Base-by-base conservation (phyloP, 2,888 invertebrate species). In the Saturnia japonica region DNA sequence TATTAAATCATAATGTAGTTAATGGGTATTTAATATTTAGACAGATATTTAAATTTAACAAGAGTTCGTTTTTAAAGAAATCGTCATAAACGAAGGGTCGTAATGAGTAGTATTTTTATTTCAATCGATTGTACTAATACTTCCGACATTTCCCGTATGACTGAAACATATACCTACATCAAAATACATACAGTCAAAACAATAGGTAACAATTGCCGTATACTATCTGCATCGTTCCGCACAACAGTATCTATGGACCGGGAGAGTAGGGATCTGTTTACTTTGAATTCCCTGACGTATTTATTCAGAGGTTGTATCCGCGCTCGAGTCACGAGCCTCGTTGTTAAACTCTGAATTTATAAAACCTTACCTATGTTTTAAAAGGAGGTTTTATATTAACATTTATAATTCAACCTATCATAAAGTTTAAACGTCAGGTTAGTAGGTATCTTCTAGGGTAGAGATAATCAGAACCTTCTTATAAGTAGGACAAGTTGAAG, bases 201-300 rank as follows among this genome's bases (percentile, higher is more conserved):
- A 64, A 64, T 34, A 40, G 62, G 62, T 64, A 40, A 64, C 42
- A 51, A 70, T 70, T 19, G 43, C 42, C 40, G 42, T 45, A 66
- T 40, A 16, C 67, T 54, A 70, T 70, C 54, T 51, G 47, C 54
- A 28, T 14, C 70, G 51, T 22, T 51, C 66, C 51, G 25, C 42
- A 67, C 25, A 54, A 42, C 42, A 25, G 22, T 42, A 25, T 43
- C 40, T 43, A 9, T 42, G 40, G 43, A 62, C 69, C 45, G n/a
- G 34, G 45, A 54, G 42, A 42, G 51, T 70, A 40, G 22, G 22
- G 71, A 68, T 73, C 51, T 64, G 34, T 71, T 72, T 67, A 70
- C 72, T 78, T 78, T 73, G 69, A 73, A 76, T 78, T 76, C 70
- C 68, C 68, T 28, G 43, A 74, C 67, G 72, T 74, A 73, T 77